Conservation (phyloP, 2,888 invertebrate species). For the Heliconius erato region DNA sequence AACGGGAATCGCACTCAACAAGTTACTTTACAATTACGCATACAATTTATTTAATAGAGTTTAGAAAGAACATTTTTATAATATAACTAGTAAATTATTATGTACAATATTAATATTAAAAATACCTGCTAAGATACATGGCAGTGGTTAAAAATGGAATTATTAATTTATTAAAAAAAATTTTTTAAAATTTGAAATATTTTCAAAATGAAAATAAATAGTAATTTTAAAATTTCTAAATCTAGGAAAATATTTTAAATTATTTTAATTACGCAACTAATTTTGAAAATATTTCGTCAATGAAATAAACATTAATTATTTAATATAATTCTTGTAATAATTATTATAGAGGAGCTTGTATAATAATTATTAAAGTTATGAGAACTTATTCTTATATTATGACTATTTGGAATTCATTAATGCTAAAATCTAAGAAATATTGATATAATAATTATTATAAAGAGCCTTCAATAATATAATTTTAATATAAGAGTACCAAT, state of each 20-base stretch:
- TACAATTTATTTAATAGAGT: neutral
- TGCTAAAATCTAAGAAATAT: neutral
- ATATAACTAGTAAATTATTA: neutral
- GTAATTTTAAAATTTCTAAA: neutral
- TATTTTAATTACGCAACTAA: neutral
- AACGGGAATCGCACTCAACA: neutral
- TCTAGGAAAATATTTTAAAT: neutral
- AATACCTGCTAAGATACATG: neutral
- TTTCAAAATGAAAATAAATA: neutral
- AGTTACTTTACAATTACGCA: neutral
- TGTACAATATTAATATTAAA: neutral
- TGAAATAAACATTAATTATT: neutral
- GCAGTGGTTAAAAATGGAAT: constrained; percentile 19
- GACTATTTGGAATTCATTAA: constrained; percentile 9
- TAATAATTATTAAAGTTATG: neutral
- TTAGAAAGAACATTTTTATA: neutral
- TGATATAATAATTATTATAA: too few relatives aligned
- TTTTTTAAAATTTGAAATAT: neutral
- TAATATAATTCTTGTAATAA: neutral
- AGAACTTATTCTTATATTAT: neutral
- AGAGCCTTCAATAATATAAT: too few relatives aligned
- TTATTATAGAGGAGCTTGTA: neutral
- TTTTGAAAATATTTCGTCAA: neutral
- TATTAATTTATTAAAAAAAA: neutral
- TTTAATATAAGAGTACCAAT: too few relatives aligned